A percentile compares a stretch with the other conserved stretches of the same genome.
Evolutionary conservation across 2,113 vertebrate species (phyloP).

Genomic region (Brevimyrus niger): DNA sequence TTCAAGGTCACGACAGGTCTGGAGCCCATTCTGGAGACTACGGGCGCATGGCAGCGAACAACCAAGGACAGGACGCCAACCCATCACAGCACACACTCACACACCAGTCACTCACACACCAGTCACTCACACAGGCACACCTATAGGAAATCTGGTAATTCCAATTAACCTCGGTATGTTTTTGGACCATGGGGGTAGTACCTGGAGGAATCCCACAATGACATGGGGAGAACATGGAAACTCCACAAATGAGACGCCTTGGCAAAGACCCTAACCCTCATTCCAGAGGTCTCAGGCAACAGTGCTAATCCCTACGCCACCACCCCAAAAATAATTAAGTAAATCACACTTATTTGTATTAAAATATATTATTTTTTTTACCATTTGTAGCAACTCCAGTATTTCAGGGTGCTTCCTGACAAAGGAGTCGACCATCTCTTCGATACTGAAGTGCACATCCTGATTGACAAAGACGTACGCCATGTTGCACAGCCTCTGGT

Average conservation of each 20-base stretch:
- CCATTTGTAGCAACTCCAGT: conserved; percentile 51
- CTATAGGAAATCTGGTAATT: background rate
- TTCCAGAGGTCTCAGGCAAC: background rate
- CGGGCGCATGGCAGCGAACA: background rate
- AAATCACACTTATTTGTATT: background rate
- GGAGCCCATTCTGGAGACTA: background rate
- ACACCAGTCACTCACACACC: background rate
- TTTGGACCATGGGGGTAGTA: background rate
- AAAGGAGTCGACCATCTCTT: conserved; percentile 63
- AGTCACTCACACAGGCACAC: background rate
- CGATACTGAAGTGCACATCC: conserved; percentile 63
- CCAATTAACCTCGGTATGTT: background rate
- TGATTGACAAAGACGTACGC: conserved; percentile 66
- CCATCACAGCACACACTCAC: background rate
- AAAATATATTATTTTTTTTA: conserved; percentile 35
- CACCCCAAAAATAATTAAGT: background rate
- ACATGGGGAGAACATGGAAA: background rate
- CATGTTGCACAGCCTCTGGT: conserved; percentile 58
- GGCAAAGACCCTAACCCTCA: background rate
- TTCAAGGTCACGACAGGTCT: background rate
- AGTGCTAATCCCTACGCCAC: background rate
- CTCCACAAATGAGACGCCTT: background rate
- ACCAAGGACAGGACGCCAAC: background rate
- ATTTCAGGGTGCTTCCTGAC: conserved; percentile 60
- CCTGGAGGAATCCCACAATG: background rate